Conservation (phyloP, 2,797 vertebrate species). For the Cygnus olor region DNA sequence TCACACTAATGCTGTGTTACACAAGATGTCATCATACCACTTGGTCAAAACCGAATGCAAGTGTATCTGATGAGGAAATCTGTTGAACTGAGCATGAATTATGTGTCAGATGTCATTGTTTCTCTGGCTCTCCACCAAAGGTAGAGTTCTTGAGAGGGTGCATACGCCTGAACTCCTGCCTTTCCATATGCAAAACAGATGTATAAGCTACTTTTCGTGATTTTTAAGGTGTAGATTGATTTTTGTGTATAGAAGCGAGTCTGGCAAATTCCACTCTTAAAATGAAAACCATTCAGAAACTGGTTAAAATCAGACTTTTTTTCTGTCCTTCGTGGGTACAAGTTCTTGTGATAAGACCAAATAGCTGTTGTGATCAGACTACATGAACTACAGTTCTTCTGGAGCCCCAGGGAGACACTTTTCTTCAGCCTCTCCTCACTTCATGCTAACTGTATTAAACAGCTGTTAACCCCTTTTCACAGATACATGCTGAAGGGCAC, state of each 20-base stretch:
- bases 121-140: neutral
- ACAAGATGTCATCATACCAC: neutral
- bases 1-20: neutral
- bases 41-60: neutral
- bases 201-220: neutral
- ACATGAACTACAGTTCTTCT: neutral
- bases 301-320: neutral
- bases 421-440: neutral
- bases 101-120: neutral
- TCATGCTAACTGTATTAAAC: neutral
- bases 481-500: neutral
- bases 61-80: neutral
- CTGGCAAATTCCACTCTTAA: neutral
- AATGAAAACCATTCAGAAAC: neutral
- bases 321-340: neutral
- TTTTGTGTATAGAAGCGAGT: neutral
- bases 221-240: neutral
- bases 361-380: neutral
- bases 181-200: neutral
- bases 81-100: neutral
- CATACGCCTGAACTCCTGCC: neutral
- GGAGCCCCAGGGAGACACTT: neutral
- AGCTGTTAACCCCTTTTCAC: neutral
- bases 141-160: neutral
- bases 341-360: neutral